phyloP scores from a whole-genome alignment of 2,888 invertebrate species.

The Physocephala rufipes region DNA sequence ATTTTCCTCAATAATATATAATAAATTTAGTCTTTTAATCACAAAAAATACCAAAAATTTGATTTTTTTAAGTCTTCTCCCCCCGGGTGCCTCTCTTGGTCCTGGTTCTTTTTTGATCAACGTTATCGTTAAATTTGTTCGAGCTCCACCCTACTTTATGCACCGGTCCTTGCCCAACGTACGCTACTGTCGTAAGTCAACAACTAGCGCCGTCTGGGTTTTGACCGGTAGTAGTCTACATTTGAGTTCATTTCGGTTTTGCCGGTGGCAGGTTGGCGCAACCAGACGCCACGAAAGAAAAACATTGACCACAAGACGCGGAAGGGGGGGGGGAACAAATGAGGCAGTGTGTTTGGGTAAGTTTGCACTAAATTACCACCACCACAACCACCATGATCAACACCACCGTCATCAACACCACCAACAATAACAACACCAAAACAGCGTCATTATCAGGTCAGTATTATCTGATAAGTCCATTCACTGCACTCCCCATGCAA shows the following conservation, averaged over 20 bases:
- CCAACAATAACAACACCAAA: no score
- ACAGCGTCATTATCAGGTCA: no score
- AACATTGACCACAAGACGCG: not conserved
- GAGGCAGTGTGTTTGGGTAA: slow-evolving; percentile 45
- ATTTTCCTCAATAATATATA: not conserved
- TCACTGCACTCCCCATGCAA: no score
- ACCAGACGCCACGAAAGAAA: slow-evolving; percentile 3
- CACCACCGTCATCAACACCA: slow-evolving; percentile 28
- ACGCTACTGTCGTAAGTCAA: slow-evolving; percentile 46
- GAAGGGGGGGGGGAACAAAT: not conserved
- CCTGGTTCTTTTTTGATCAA: slow-evolving; percentile 54
- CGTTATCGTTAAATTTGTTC: not conserved
- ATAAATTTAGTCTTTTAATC: no score
- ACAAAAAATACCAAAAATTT: no score
- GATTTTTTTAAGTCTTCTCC: slow-evolving; percentile 52
- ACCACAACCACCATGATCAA: slow-evolving; percentile 45
- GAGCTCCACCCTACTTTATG: not conserved
- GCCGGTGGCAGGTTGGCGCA: slow-evolving; percentile 54
- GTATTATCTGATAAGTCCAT: no score
- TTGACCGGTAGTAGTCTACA: slow-evolving; percentile 10
- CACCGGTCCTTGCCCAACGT: not conserved
- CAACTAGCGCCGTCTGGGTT: slow-evolving; percentile 48
- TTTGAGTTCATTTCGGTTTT: slow-evolving; percentile 38
- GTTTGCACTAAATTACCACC: slow-evolving; percentile 57
- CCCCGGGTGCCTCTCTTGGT: slow-evolving; percentile 59